These are phyloP conservation scores for Columba livia DNA, from an alignment of 2,113 vertebrate genomes.

Conservation along the genomic window DNA sequence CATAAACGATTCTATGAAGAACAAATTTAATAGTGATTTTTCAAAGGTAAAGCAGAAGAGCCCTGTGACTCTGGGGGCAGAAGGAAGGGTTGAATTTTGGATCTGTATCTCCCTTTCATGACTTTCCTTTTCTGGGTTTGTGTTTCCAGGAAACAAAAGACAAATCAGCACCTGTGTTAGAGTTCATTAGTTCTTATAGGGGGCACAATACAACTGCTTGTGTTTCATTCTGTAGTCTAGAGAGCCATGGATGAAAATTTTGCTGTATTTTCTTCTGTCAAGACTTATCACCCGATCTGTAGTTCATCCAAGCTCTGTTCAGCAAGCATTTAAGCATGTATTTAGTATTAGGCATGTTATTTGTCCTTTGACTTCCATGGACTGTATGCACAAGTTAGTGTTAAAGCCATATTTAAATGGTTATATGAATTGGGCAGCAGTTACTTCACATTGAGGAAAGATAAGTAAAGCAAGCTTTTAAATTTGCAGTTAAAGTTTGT, in stretches of 20 bases:
- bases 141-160: not conserved
- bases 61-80: not conserved
- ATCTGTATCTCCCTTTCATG: not conserved
- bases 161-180: not conserved
- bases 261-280: not conserved
- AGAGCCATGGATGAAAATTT: not conserved
- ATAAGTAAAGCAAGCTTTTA: not conserved
- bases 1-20: not conserved
- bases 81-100: not conserved
- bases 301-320: not conserved
- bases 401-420: not conserved
- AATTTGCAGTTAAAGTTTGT: not conserved
- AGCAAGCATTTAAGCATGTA: not conserved
- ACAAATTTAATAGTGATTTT: not conserved
- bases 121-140: not conserved
- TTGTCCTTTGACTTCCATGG: not conserved
- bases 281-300: not conserved
- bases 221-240: not conserved
- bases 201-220: not conserved
- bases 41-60: not conserved
- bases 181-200: not conserved
- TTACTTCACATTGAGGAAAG: not conserved
- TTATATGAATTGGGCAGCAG: not conserved
- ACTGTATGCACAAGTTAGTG: not conserved
- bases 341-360: not conserved